Evolutionary conservation across 1,140 invertebrate genomes (phyloP), one percentile per base, ranked within the genome.

Genomic region (Chironomus striatipennis): DNA sequence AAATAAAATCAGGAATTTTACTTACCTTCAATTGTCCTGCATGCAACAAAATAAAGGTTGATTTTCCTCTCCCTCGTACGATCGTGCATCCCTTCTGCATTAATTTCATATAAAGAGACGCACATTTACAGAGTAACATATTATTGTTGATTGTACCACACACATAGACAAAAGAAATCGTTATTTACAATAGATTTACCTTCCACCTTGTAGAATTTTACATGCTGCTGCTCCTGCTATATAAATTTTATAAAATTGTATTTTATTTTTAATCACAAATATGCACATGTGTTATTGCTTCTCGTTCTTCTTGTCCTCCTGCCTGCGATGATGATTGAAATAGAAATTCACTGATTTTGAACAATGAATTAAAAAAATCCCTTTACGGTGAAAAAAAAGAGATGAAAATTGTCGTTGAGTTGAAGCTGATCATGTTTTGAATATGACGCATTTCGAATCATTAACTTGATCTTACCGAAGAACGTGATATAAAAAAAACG

Each of bases 141-240:
- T 10, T 47, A 34, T 34, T 34, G 24, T 34, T 34, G 24, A 34
- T 34, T 34, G 24, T 34, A 34, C 24, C 24, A 34, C 24, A 34
- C 5, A 34, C 24, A 34, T 34, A 34, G 24, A 34, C 24, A 34
- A 34, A 47, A 15, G 43, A 57, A 57, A n/a, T n/a, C 47, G 47
- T 57, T 70, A 70, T 70, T 70, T 70, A 70, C 65, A 20, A 70
- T 70, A 70, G 65, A 70, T 70, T 70, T 70, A 70, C 65, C 65
- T 70, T 70, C 65, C 65, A 70, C 65, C 65, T 70, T 70, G 64
- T 67, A 17, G 6, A 18, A 34, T 34, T 34, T 34, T 34, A 34
- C 24, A 34, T 34, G 5, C 24, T 34, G 24, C 24, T 34, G 24
- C 24, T 34, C 24, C 24, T 34, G 1, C 24, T 34, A 34, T 34